phyloP scores from a whole-genome alignment of 1,140 invertebrate genomes.

The Nephila pilipes region DNA sequence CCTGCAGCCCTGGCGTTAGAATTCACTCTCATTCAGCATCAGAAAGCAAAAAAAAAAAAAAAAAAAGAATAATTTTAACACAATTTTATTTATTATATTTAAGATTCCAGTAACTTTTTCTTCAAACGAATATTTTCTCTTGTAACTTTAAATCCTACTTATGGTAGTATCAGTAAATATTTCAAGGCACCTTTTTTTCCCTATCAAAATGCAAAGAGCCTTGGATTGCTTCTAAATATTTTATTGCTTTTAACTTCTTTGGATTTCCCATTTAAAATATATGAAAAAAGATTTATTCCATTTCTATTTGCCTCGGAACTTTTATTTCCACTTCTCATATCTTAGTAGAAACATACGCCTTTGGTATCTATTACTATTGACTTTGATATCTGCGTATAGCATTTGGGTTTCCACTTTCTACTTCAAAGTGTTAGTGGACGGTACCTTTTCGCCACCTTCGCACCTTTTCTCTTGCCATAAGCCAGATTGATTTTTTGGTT shows the following conservation, averaged over 20 bases:
- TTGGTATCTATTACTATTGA: not conserved
- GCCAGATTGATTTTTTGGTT: not conserved
- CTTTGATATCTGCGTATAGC: not conserved
- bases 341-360: not conserved
- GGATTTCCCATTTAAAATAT: not conserved
- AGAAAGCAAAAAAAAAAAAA: not conserved
- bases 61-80: too few species aligned
- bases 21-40: too few species aligned
- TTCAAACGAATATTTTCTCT: not conserved
- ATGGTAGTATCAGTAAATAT: not conserved
- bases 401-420: not conserved
- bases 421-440: not conserved
- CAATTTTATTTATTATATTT: not conserved
- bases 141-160: constrained; percentile 11
- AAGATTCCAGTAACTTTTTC: not conserved
- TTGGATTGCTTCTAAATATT: not conserved
- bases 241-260: not conserved
- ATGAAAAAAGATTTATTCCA: not conserved
- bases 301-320: not conserved
- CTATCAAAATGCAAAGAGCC: not conserved
- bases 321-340: not conserved
- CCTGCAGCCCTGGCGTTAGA: too few species aligned
- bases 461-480: not conserved
- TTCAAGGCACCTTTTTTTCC: not conserved
- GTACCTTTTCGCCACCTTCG: not conserved